Evolutionary conservation across 2,113 vertebrate species (phyloP).

Genomic region (Gallinago jamesoni): DNA sequence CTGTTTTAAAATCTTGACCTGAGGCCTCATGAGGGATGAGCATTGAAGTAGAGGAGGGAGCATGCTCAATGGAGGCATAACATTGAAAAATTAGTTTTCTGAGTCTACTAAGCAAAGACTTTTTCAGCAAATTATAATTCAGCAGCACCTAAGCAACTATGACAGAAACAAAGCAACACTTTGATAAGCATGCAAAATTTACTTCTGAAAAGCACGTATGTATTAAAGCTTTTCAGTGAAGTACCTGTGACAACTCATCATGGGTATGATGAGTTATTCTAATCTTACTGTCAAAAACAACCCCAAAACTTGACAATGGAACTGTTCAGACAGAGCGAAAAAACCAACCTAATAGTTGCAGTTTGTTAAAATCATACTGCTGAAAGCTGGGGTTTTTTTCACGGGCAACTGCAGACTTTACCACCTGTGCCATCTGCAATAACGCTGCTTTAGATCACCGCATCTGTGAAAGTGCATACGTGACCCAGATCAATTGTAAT

Average conservation of each 20-base stretch:
- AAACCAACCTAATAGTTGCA: neutral
- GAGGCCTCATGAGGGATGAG: neutral
- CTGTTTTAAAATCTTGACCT: neutral
- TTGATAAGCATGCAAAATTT: slow-evolving; percentile 5
- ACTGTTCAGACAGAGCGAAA: neutral
- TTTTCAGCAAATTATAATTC: neutral
- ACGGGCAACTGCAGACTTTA: neutral
- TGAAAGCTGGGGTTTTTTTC: neutral
- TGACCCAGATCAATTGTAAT: neutral
- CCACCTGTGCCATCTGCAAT: neutral
- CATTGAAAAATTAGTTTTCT: neutral
- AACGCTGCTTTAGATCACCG: neutral
- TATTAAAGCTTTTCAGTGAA: slow-evolving; percentile 4
- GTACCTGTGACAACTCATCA: slow-evolving; percentile 9
- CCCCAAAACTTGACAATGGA: neutral
- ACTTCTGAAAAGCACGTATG: neutral
- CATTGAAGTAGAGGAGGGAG: neutral
- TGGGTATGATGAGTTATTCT: neutral
- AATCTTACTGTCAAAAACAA: slow-evolving; percentile 18
- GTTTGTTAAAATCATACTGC: neutral
- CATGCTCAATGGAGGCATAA: neutral
- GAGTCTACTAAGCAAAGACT: neutral
- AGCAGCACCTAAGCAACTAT: neutral
- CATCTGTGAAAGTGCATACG: neutral
- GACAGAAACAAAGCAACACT: neutral